Percentiles rank a stretch among this genome's conserved stretches.
Conservation (phyloP, 2,113 vertebrate genomes). For the Todiramphus saurophagus region DNA sequence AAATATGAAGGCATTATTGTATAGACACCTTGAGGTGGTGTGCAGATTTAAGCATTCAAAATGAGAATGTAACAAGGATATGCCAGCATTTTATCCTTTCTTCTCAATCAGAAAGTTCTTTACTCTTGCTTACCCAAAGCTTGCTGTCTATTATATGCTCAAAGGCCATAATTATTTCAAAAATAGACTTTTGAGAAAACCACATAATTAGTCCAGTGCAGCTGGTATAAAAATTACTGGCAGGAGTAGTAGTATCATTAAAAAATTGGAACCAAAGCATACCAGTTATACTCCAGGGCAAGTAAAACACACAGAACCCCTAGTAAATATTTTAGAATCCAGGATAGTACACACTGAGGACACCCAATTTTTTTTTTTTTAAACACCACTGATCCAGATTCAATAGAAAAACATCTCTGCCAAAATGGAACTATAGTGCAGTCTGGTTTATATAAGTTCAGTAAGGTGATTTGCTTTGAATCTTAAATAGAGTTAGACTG, state of each 20-base stretch:
- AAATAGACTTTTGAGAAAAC: conserved; percentile 74
- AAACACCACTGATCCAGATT: neutral
- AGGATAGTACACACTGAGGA: neutral
- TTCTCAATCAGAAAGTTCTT: conserved; percentile 20
- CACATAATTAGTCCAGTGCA: conserved; percentile 74
- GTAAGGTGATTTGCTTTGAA: neutral
- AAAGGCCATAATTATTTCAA: conserved; percentile 74
- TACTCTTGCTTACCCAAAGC: conserved; percentile 12
- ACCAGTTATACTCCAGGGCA: conserved; percentile 58
- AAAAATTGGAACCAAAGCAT: conserved; percentile 70
- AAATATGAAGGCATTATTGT: neutral
- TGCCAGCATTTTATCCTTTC: conserved; percentile 5
- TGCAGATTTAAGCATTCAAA: neutral
- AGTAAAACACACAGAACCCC: conserved; percentile 52
- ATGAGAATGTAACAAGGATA: neutral
- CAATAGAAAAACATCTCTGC: neutral
- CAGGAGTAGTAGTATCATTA: conserved; percentile 68
- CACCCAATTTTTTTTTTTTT: neutral
- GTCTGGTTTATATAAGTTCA: neutral
- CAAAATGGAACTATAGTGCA: neutral
- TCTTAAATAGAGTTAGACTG: neutral
- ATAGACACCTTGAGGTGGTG: neutral
- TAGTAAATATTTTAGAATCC: conserved; percentile 54
- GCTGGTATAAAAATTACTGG: conserved; percentile 74
- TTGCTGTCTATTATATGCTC: conserved; percentile 58